Conservation (phyloP, 2,113 vertebrate species). For the Balaeniceps rex region DNA sequence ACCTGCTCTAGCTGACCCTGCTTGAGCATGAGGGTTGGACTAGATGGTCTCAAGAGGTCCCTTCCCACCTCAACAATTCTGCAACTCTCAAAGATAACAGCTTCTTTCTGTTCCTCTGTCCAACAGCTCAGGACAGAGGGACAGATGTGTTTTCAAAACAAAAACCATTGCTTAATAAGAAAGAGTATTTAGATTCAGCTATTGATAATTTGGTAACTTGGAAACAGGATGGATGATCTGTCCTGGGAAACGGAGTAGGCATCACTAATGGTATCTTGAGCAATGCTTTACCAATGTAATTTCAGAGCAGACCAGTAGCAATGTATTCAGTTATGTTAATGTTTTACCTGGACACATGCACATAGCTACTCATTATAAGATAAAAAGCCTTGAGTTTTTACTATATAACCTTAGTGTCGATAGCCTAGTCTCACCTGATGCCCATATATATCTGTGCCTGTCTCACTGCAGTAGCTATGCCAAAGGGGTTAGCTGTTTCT, state of each 20-base stretch:
- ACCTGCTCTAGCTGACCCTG: neutral
- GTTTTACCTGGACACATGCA: conserved; percentile 8
- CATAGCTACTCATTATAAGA: neutral
- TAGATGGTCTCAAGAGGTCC: neutral
- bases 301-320: neutral
- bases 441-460: neutral
- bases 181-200: neutral
- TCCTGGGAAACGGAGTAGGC: neutral
- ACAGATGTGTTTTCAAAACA: neutral
- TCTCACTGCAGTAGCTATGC: neutral
- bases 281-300: neutral
- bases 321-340: neutral
- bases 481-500: neutral
- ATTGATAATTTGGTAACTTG: neutral
- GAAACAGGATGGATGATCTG: neutral
- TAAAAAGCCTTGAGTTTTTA: conserved; percentile 1
- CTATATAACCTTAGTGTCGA: neutral
- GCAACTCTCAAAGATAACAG: neutral
- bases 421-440: neutral
- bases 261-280: neutral
- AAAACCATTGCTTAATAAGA: neutral
- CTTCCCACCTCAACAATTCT: neutral
- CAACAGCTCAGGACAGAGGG: neutral
- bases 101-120: neutral
- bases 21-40: neutral